Evolutionary conservation across 2,797 vertebrate genomes (phyloP).

Genomic region (Pristis pectinata): DNA sequence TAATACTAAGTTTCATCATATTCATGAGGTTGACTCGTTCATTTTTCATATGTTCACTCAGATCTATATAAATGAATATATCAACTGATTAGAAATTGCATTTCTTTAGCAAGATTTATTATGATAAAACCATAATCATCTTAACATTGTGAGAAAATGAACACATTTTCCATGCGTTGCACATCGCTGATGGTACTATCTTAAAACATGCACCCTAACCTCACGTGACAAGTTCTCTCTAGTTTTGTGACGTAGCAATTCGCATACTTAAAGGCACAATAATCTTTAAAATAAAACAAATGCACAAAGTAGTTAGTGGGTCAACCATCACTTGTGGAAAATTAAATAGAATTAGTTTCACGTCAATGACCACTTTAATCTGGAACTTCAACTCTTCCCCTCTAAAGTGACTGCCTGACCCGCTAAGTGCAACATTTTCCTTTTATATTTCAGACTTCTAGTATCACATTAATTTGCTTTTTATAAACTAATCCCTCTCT

Average conservation of each 20-base stretch:
- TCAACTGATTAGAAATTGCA: not conserved
- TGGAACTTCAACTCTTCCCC: too few species aligned
- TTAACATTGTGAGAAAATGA: not conserved
- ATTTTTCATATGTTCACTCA: conserved; percentile 70
- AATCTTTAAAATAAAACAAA: too few species aligned
- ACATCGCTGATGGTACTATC: not conserved
- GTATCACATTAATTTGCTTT: too few species aligned
- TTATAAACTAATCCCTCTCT: not conserved
- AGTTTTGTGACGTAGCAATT: not conserved
- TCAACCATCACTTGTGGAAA: too few species aligned
- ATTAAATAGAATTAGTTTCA: too few species aligned
- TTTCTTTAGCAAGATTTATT: not conserved
- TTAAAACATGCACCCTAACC: not conserved
- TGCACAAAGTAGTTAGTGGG: too few species aligned
- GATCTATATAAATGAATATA: conserved; percentile 43
- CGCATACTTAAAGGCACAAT: not conserved
- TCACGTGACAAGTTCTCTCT: not conserved
- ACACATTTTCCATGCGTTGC: not conserved
- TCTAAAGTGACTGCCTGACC: too few species aligned
- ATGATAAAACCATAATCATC: not conserved
- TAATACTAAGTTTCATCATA: conserved; percentile 95
- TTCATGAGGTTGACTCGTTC: conserved; percentile 90
- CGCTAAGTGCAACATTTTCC: too few species aligned
- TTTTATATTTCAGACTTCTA: too few species aligned
- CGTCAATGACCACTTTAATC: too few species aligned